These are phyloP conservation scores for Sebastes kiyomatsui DNA, from an alignment of 2,797 vertebrate species.

Conservation along the genomic window DNA sequence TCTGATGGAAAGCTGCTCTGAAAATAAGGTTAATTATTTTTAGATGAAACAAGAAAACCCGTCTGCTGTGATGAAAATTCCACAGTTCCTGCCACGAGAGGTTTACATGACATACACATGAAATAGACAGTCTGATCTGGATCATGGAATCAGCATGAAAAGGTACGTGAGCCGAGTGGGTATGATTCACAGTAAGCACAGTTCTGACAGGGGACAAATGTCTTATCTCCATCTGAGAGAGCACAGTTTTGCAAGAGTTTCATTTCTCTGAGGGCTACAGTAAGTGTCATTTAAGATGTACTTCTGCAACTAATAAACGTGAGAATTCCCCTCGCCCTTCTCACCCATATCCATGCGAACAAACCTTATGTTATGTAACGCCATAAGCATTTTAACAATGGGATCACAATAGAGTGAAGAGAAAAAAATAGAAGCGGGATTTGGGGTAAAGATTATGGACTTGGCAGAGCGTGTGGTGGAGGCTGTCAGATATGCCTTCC, in stretches of 20 bases:
- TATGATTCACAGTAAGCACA: slow-evolving; percentile 6
- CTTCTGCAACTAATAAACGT: slow-evolving; percentile 8
- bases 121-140: slow-evolving; percentile 12
- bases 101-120: slow-evolving; percentile 15
- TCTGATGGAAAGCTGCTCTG: slow-evolving; percentile 5
- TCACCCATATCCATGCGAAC: slow-evolving; percentile 29
- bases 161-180: background rate
- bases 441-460: slow-evolving; percentile 70
- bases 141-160: slow-evolving; percentile 19
- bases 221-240: slow-evolving; percentile 26
- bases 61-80: background rate
- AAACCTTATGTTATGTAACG: slow-evolving; percentile 20
- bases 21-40: slow-evolving; percentile 58
- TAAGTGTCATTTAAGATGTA: slow-evolving; percentile 33
- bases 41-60: slow-evolving; percentile 38
- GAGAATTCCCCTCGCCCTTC: slow-evolving; percentile 13
- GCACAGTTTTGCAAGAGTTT: slow-evolving; percentile 34
- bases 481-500: slow-evolving; percentile 75
- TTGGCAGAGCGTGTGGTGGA: slow-evolving; percentile 65
- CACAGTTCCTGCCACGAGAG: background rate
- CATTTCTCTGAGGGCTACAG: background rate
- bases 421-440: slow-evolving; percentile 53
- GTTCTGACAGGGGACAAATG: slow-evolving; percentile 10
- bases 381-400: slow-evolving; percentile 38
- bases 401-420: slow-evolving; percentile 30